A percentile compares a stretch with the other conserved stretches of the same genome.
Evolutionary conservation across 2,888 invertebrate species (phyloP).

Genomic region (Taenaris catops): DNA sequence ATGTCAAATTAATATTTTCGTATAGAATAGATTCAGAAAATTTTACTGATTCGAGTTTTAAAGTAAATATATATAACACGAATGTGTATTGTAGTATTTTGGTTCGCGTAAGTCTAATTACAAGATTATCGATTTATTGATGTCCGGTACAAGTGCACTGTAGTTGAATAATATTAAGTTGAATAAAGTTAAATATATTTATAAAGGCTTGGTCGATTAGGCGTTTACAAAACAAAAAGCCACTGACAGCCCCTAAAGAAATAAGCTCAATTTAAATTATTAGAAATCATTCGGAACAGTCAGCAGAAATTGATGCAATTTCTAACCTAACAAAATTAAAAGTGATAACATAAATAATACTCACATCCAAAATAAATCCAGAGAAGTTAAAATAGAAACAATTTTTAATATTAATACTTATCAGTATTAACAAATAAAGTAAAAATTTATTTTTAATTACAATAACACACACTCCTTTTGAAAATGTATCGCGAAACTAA

Average conservation of each 20-base stretch:
- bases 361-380: conserved; percentile 41
- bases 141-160: conserved; percentile 22
- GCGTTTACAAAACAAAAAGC: conserved; percentile 54
- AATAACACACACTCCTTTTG: conserved; percentile 14
- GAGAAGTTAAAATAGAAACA: conserved; percentile 20
- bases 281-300: conserved; percentile 55
- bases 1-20: too few relatives aligned
- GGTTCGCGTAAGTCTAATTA: conserved; percentile 13
- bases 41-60: too few relatives aligned
- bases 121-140: conserved; percentile 28
- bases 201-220: conserved; percentile 25
- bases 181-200: too few relatives aligned
- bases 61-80: too few relatives aligned
- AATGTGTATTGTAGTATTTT: neutral
- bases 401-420: conserved; percentile 10
- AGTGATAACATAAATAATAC: conserved; percentile 38
- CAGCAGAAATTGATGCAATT: conserved; percentile 64
- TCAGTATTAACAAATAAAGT: conserved; percentile 5
- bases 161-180: conserved; percentile 22
- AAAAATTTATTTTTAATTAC: conserved; percentile 11
- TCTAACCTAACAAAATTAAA: conserved; percentile 63
- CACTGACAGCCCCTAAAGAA: conserved; percentile 65
- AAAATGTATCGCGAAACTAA: conserved; percentile 23
- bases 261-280: conserved; percentile 54
- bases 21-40: too few relatives aligned